phyloP scores from a whole-genome alignment of 1,140 invertebrate genomes.

The Calycopis cecrops region DNA sequence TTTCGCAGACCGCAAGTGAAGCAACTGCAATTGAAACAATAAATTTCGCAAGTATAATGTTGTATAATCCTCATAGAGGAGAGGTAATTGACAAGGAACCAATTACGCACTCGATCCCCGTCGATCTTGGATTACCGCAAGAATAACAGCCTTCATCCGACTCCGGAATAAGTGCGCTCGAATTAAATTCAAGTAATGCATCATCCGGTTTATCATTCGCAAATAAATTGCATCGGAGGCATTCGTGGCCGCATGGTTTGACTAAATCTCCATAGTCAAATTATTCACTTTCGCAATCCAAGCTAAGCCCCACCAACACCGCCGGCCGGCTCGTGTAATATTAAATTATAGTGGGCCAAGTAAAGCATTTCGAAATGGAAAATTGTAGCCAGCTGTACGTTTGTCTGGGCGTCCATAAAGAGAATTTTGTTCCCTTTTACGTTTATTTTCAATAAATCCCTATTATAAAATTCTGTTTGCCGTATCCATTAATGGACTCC shows the following conservation, averaged over 20 bases:
- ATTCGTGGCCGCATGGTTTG: constrained; percentile 37
- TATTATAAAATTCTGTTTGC: constrained; percentile 55
- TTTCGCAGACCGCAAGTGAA: neutral
- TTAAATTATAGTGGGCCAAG: constrained; percentile 68
- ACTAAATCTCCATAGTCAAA: constrained; percentile 66
- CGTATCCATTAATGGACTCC: constrained; percentile 32
- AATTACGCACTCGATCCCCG: constrained; percentile 21
- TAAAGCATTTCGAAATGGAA: constrained; percentile 68
- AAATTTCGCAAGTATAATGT: constrained; percentile 21
- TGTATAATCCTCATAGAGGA: constrained; percentile 21
- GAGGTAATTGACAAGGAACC: constrained; percentile 29
- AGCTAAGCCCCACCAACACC: constrained; percentile 51
- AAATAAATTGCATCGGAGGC: constrained; percentile 53
- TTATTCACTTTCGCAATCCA: constrained; percentile 68
- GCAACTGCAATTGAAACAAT: constrained; percentile 17
- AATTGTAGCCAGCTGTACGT: constrained; percentile 61
- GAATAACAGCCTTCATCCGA: constrained; percentile 32
- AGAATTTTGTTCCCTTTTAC: constrained; percentile 36
- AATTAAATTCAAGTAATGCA: constrained; percentile 45
- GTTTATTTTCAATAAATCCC: constrained; percentile 52
- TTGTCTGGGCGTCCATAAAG: constrained; percentile 41
- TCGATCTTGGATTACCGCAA: constrained; percentile 36
- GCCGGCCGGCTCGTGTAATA: constrained; percentile 54
- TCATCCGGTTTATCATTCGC: constrained; percentile 45
- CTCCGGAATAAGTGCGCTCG: constrained; percentile 21